Conservation (phyloP, 2,888 invertebrate genomes). For the Leucoma salicis region DNA sequence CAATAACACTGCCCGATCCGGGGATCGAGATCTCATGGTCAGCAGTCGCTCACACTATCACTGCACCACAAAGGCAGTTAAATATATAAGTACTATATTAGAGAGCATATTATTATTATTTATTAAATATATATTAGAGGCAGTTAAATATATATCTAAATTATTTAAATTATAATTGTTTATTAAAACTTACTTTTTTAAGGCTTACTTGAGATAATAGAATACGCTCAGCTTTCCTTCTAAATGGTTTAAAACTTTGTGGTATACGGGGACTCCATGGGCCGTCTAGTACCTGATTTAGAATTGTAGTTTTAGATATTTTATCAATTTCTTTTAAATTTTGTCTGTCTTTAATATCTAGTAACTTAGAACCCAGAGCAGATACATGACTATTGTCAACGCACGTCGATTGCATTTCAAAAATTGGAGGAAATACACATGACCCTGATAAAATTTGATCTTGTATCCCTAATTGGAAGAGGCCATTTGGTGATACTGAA, state of each 20-base stretch:
- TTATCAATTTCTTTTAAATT: conserved; percentile 11
- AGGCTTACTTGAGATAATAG: conserved; percentile 4
- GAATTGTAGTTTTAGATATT: conserved; percentile 49
- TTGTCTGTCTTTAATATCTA: neutral
- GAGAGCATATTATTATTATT: too few relatives aligned
- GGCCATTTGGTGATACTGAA: conserved; percentile 7
- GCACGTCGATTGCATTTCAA: conserved; percentile 7
- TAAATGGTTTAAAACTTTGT: conserved; percentile 55
- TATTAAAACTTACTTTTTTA: conserved; percentile 31
- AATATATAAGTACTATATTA: too few relatives aligned
- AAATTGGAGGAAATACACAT: conserved; percentile 19
- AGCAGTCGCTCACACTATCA: too few relatives aligned
- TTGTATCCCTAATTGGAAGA: conserved; percentile 22
- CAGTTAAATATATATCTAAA: too few relatives aligned
- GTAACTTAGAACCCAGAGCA: neutral
- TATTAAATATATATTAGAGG: too few relatives aligned
- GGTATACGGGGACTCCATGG: conserved; percentile 80
- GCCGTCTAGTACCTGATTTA: conserved; percentile 79
- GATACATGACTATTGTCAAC: conserved; percentile 11
- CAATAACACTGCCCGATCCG: too few relatives aligned
- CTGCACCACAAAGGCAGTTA: too few relatives aligned
- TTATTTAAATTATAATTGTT: too few relatives aligned
- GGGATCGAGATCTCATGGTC: too few relatives aligned
- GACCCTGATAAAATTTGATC: conserved; percentile 17
- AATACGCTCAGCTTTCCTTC: conserved; percentile 39